Evolutionary conservation across 2,888 invertebrate genomes (phyloP).

Genomic region (Harmothoe impar): DNA sequence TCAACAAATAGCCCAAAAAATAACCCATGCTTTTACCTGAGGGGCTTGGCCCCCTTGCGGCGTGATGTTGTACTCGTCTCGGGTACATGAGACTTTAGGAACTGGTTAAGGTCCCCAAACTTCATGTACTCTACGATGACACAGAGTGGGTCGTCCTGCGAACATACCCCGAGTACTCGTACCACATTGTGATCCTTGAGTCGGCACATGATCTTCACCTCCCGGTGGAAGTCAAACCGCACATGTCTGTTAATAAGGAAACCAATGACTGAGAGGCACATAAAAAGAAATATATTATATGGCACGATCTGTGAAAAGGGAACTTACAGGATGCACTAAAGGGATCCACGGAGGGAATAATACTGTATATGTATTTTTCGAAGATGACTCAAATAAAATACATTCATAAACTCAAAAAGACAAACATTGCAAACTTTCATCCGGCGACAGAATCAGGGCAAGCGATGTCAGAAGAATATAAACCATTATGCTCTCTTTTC

Average conservation of each 20-base stretch:
- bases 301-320: no score
- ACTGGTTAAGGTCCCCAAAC: constrained; percentile 92
- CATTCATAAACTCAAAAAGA: no score
- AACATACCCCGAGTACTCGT: constrained; percentile 91
- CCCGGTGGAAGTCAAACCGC: constrained; percentile 91
- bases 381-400: no score
- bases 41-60: constrained; percentile 85
- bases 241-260: constrained; percentile 48
- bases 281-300: no score
- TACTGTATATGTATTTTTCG: no score
- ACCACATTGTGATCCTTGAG: constrained; percentile 92
- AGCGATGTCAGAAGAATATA: no score
- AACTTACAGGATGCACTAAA: no score
- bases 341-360: no score
- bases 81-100: constrained; percentile 88
- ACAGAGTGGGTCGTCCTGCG: constrained; percentile 92
- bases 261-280: not conserved
- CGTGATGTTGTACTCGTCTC: constrained; percentile 84
- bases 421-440: no score
- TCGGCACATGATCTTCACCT: constrained; percentile 92
- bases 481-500: no score
- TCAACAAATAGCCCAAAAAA: no score
- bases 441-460: no score
- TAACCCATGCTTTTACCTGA: constrained; percentile 87
- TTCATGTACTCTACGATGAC: constrained; percentile 94